These are phyloP conservation scores for Tryphoninae sp. DNA, from an alignment of 2,888 invertebrate genomes.

Conservation along the genomic window DNA sequence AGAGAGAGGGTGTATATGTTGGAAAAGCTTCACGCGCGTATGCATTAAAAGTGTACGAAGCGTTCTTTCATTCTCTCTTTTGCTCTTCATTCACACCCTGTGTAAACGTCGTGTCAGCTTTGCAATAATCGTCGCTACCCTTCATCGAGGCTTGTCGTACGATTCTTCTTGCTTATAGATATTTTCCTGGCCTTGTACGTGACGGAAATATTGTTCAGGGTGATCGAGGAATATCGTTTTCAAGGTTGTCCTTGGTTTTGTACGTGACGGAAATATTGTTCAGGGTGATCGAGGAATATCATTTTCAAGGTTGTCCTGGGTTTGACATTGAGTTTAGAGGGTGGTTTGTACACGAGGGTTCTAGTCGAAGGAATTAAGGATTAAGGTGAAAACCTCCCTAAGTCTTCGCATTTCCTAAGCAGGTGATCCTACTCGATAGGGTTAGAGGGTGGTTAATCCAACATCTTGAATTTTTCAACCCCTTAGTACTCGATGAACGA, in stretches of 20 bases:
- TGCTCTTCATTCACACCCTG: slow-evolving; percentile 46
- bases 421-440: no score
- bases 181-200: not conserved
- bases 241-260: no score
- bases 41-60: slow-evolving; percentile 73
- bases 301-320: no score
- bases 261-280: slow-evolving; percentile 21
- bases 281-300: not conserved
- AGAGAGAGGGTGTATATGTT: not conserved
- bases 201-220: slow-evolving; percentile 18
- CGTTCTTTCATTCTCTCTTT: slow-evolving; percentile 52
- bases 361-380: no score
- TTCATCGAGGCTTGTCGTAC: not conserved
- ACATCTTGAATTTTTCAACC: no score
- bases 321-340: no score
- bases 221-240: not conserved
- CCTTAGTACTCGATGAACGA: no score
- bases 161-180: slow-evolving; percentile 13
- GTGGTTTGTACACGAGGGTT: no score
- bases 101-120: slow-evolving; percentile 29
- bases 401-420: no score
- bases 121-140: slow-evolving; percentile 31
- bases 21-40: slow-evolving; percentile 36
- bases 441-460: no score
- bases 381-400: no score